A percentile compares a stretch with the other conserved stretches of the same genome.
phyloP scores from a whole-genome alignment of 2,113 vertebrate species.

The Silurus meridionalis region DNA sequence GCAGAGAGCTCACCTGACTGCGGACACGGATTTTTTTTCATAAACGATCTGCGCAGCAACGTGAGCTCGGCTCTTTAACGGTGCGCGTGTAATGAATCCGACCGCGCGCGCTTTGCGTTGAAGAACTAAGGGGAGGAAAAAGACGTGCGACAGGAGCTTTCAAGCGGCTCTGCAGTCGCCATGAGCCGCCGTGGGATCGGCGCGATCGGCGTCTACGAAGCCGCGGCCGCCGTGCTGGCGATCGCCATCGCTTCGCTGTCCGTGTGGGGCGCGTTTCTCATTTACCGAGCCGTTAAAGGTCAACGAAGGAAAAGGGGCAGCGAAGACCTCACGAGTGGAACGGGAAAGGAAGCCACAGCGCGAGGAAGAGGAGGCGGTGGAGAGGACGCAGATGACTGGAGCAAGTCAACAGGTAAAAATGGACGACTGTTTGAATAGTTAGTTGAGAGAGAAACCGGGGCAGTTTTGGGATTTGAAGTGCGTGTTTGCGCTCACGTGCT shows the following conservation, averaged over 20 bases:
- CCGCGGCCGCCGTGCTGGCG: conserved; percentile 59
- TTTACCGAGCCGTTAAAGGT: conserved; percentile 65
- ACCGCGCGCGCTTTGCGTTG: not conserved
- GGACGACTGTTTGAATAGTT: not conserved
- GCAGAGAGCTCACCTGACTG: conserved; percentile 53
- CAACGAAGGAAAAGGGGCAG: conserved; percentile 56
- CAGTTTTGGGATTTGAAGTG: not conserved
- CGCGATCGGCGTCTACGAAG: conserved; percentile 62
- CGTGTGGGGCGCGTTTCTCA: conserved; percentile 63
- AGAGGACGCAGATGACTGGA: conserved; percentile 16
- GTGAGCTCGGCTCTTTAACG: conserved; percentile 51
- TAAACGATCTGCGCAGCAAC: conserved; percentile 58
- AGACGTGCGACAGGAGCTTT: not conserved
- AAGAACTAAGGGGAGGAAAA: no score
- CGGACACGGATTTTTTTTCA: conserved; percentile 27
- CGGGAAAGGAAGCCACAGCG: conserved; percentile 17
- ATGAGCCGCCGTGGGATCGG: not conserved
- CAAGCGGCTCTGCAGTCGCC: not conserved
- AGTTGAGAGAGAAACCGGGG: not conserved
- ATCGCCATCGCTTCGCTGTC: conserved; percentile 60
- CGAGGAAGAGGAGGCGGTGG: not conserved
- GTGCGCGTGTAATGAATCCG: conserved; percentile 19
- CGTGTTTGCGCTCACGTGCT: not conserved
- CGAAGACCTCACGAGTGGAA: conserved; percentile 18
- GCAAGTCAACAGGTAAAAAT: conserved; percentile 60